Evolutionary conservation across 2,888 invertebrate species (phyloP).

Genomic region (Meta bourneti): DNA sequence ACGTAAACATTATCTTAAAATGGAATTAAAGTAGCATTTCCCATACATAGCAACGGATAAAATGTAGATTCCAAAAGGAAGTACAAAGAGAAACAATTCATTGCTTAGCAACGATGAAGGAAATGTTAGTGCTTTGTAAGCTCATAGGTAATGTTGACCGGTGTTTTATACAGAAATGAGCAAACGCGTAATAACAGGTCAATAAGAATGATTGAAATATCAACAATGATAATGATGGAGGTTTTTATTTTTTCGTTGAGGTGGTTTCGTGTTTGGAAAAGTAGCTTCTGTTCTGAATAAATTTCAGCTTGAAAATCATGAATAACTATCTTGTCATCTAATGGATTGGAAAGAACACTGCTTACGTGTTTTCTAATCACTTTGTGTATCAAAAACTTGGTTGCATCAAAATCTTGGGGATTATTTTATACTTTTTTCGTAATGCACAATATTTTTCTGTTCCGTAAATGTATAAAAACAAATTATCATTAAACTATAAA

Average conservation of each 20-base stretch:
- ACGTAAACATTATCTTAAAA: not conserved
- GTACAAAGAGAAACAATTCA: constrained; percentile 20
- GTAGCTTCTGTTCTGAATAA: not conserved
- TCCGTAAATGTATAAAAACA: too few species aligned
- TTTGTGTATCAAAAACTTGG: too few species aligned
- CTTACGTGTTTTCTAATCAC: too few species aligned
- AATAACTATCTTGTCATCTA: too few species aligned
- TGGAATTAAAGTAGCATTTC: not conserved
- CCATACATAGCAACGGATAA: not conserved
- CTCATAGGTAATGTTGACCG: not conserved
- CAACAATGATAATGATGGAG: not conserved
- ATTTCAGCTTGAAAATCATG: not conserved
- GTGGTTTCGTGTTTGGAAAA: not conserved
- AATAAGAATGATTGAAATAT: constrained; percentile 11
- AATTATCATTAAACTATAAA: too few species aligned
- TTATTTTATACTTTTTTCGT: too few species aligned
- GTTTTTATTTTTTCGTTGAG: not conserved
- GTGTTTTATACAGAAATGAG: not conserved
- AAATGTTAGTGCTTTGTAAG: not conserved
- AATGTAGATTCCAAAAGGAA: not conserved
- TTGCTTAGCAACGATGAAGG: constrained; percentile 26
- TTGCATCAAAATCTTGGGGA: too few species aligned
- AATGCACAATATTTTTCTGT: too few species aligned
- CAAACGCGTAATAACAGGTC: not conserved
- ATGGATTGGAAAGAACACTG: too few species aligned